Conservation (phyloP, 2,113 vertebrate genomes). For the Donacobius atricapilla region DNA sequence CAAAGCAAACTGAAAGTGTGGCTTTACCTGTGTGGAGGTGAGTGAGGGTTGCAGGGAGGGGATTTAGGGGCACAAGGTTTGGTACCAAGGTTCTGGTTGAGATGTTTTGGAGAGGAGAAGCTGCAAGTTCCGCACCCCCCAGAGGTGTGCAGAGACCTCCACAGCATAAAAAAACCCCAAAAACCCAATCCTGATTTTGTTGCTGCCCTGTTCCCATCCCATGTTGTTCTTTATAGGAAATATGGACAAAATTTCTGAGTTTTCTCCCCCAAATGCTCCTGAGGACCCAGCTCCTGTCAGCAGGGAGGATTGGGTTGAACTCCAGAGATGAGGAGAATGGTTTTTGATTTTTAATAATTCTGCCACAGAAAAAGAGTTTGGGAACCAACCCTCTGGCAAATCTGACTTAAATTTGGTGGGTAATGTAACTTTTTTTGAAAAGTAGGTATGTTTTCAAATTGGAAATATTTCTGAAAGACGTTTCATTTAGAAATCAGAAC, state of each 20-base stretch:
- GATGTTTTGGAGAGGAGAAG: not conserved
- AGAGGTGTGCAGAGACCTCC: not conserved
- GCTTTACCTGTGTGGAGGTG: rapidly evolving
- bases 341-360: not conserved
- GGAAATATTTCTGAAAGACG: not conserved
- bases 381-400: not conserved
- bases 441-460: not conserved
- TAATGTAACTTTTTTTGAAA: not conserved
- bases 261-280: not conserved
- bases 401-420: not conserved
- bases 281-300: not conserved
- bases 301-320: not conserved
- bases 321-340: not conserved
- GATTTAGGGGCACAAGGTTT: rapidly evolving
- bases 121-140: not conserved
- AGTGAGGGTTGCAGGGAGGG: rapidly evolving
- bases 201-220: not conserved
- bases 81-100: not conserved
- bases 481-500: not conserved
- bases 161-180: too few species aligned
- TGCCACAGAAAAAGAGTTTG: not conserved
- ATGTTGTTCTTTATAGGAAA: not conserved
- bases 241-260: not conserved
- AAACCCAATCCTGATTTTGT: not conserved
- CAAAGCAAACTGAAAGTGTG: not conserved